A percentile compares a stretch with the other conserved stretches of the same genome.
Evolutionary conservation across 2,113 vertebrate genomes (phyloP).

Genomic region (Hiodon alosoides): DNA sequence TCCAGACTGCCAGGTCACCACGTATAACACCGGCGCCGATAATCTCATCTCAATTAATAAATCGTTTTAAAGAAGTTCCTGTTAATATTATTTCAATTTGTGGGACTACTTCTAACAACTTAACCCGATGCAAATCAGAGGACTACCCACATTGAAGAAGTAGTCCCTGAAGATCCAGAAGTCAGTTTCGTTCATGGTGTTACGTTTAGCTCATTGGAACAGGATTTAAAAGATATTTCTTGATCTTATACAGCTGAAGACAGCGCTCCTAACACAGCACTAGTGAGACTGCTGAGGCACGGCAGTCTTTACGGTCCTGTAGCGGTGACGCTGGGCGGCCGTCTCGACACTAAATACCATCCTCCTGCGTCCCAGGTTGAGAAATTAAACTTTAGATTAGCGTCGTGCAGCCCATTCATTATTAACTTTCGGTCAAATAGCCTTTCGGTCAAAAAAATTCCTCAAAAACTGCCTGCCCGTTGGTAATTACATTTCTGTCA

Average conservation of each 20-base stretch:
- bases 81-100: too few species aligned
- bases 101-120: too few species aligned
- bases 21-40: too few species aligned
- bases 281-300: background rate
- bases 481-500: conserved; percentile 17
- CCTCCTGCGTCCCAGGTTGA: conserved; percentile 10
- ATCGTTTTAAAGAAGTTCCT: too few species aligned
- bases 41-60: too few species aligned
- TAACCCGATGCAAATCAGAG: too few species aligned
- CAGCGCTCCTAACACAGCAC: background rate
- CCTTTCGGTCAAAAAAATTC: conserved; percentile 20
- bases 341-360: conserved; percentile 20
- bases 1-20: too few species aligned
- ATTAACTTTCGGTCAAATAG: conserved; percentile 21
- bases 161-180: too few species aligned
- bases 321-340: conserved; percentile 20
- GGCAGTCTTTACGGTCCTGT: conserved; percentile 2
- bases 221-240: background rate
- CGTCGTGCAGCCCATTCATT: conserved; percentile 12
- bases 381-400: background rate
- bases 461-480: conserved; percentile 17
- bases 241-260: background rate
- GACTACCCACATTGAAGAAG: too few species aligned
- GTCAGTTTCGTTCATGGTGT: too few species aligned
- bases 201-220: too few species aligned